These are phyloP conservation scores for Trachythela sp. DNA, from an alignment of 64 coral and sea anemone genomes.

Conservation along the genomic window DNA sequence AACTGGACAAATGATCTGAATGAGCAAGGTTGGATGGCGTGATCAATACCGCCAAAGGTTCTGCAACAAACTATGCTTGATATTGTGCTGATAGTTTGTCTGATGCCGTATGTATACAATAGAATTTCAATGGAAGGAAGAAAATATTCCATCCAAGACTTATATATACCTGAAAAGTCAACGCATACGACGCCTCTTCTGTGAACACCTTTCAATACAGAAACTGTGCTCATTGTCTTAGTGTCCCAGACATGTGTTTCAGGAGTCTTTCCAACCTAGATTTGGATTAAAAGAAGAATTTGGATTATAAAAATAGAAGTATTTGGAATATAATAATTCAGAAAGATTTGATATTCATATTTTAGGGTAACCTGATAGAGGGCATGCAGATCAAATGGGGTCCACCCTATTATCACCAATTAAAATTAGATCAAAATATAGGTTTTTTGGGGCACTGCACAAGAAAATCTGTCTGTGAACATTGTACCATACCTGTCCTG, in stretches of 20 bases:
- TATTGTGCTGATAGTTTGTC: no score
- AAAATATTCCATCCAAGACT: neutral
- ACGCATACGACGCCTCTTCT: slow-evolving; percentile 87
- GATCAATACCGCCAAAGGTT: no score
- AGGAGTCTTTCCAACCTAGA: slow-evolving; percentile 74
- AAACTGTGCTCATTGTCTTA: slow-evolving; percentile 69
- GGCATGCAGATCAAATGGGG: no score
- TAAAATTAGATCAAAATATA: no score
- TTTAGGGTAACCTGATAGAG: neutral
- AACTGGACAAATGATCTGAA: no score
- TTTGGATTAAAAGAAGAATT: neutral
- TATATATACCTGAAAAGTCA: slow-evolving; percentile 81
- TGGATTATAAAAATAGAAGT: neutral
- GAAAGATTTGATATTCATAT: neutral
- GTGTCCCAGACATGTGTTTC: slow-evolving; percentile 95
- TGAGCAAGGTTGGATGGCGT: no score
- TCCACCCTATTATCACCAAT: no score
- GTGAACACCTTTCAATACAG: slow-evolving; percentile 86
- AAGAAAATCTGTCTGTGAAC: neutral
- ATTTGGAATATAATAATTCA: neutral
- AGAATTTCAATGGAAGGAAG: no score
- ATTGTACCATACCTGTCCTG: slow-evolving; percentile 66
- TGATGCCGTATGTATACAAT: no score
- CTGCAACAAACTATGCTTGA: no score
- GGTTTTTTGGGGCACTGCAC: no score